Evolutionary conservation across 2,888 invertebrate genomes (phyloP), one percentile per base, ranked within the genome.

Genomic region (Isotomurus palustris): DNA sequence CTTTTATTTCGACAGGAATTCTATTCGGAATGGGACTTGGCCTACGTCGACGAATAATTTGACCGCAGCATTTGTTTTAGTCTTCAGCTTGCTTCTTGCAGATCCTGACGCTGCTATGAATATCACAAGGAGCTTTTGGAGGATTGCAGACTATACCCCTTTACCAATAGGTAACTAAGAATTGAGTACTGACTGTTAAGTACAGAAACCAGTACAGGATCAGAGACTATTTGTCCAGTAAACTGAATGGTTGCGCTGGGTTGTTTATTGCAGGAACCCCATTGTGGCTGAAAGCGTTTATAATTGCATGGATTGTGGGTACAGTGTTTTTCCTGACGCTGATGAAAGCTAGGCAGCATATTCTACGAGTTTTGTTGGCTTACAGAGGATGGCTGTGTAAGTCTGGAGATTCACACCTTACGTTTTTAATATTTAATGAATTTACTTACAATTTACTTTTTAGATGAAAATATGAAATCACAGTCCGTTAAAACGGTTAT

Each of bases 341-440:
- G 17, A 73, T 77, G 72, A 75, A 76, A 67, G 69, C 76, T 25
- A 72, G 78, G 24, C 74, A 77, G 54, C 77, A 75, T 61, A 58
- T 73, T 14, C 73, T 78, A 4, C 67, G 77, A 64, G 71, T 73
- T 29, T 74, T 82, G 22, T 74, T 82, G 25, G 73, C 75, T 47
- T 82, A 82, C 73, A 77, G 79, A 54, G 78, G 78, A 36, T 82
- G 81, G 81, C 80, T 82, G 77, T 81, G 80, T 74, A 79, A 81
- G 73, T 35, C 19, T 6, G 6, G 22, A 21, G 17, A 44, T 24
- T 6, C 8, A 14, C 12, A 41, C n/a, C n/a, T 41, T 41, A 17
- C 10, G 41, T 6, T 19, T 8, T 40, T 12, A 19, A 14, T 17
- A 40, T 17, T 40, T 40, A 40, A 12, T 14, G 19, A 40, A 40